Evolutionary conservation across 2,888 invertebrate species (phyloP).

Genomic region (Nysson spinosus): DNA sequence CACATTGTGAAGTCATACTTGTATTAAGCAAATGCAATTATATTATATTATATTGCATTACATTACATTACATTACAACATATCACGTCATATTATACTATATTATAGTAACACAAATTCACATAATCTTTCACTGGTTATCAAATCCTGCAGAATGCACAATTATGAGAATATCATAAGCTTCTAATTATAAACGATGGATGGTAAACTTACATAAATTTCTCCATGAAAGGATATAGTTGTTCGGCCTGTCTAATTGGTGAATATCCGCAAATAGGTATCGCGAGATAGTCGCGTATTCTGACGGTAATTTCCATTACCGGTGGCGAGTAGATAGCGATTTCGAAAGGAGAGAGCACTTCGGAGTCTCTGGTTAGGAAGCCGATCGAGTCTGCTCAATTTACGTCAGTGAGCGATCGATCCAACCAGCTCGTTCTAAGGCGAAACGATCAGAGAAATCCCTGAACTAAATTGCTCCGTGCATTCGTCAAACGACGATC

Average conservation of each 20-base stretch:
- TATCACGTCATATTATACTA: too few species aligned
- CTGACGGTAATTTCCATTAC: constrained; percentile 34
- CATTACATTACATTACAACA: too few species aligned
- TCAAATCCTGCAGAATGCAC: too few species aligned
- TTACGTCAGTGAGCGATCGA: constrained; percentile 18
- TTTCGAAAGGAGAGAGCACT: constrained; percentile 11
- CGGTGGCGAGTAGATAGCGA: constrained; percentile 23
- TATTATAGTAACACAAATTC: too few species aligned
- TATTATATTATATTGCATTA: too few species aligned
- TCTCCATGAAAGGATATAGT: neutral
- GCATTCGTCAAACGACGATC: neutral
- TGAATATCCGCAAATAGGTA: constrained; percentile 37
- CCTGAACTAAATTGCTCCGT: constrained; percentile 9
- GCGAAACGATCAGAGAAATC: constrained; percentile 5
- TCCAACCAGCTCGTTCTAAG: neutral
- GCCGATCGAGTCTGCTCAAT: constrained; percentile 13
- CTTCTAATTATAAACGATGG: too few species aligned
- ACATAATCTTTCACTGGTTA: too few species aligned
- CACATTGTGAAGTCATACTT: too few species aligned
- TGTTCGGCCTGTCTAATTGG: constrained; percentile 14
- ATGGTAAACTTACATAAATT: too few species aligned
- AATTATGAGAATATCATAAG: too few species aligned
- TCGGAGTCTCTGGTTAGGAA: constrained; percentile 6
- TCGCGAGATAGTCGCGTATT: constrained; percentile 20
- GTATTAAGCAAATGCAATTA: too few species aligned